Conservation (phyloP, 2,888 invertebrate genomes). For the Uloborus plumipes region DNA sequence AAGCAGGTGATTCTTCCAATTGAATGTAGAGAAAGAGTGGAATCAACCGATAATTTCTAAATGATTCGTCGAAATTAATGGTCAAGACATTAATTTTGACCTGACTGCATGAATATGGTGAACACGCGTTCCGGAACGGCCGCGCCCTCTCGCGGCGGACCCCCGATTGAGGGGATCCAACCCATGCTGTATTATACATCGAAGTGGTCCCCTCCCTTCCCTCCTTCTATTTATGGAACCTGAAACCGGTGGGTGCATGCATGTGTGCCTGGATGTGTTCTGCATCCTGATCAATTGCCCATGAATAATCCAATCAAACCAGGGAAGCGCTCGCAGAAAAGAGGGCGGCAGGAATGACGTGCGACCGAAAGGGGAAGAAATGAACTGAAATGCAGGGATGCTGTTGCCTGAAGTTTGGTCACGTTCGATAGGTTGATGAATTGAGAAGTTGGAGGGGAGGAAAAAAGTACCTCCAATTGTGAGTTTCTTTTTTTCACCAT, state of each 20-base stretch:
- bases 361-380: constrained; percentile 11
- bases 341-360: constrained; percentile 4
- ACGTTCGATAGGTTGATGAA: constrained; percentile 34
- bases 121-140: no score
- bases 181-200: constrained; percentile 12
- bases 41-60: no score
- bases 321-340: constrained; percentile 9
- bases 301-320: constrained; percentile 63
- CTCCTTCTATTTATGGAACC: constrained; percentile 45
- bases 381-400: constrained; percentile 9
- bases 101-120: no score
- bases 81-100: no score
- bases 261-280: constrained; percentile 57
- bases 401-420: constrained; percentile 33
- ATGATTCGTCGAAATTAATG: no score
- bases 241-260: constrained; percentile 55
- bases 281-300: constrained; percentile 63
- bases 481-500: no score
- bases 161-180: no score
- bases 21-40: no score
- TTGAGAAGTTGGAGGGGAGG: constrained; percentile 8
- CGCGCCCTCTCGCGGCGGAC: no score
- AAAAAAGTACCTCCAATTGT: neutral
- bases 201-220: neutral
- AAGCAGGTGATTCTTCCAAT: no score